phyloP scores from a whole-genome alignment of 2,888 invertebrate species.

The Euproctis similis region DNA sequence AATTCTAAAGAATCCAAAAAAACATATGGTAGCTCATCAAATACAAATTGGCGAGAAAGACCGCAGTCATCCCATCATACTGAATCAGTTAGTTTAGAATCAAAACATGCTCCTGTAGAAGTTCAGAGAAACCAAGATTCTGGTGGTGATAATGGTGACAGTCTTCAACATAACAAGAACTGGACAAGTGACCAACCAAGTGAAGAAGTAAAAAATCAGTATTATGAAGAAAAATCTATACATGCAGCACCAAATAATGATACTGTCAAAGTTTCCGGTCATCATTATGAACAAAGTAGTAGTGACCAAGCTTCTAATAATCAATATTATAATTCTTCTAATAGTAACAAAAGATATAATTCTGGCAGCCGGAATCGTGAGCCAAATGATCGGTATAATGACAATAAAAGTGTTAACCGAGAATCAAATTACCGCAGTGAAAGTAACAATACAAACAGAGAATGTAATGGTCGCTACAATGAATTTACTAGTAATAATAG shows the following conservation, averaged over 20 bases:
- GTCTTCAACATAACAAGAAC: conserved; percentile 17
- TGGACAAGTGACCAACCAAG: conserved; percentile 8
- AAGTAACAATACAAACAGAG: conserved; percentile 22
- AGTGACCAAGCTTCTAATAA: conserved; percentile 9
- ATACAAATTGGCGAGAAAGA: conserved; percentile 58
- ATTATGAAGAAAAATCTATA: not conserved
- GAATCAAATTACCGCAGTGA: conserved; percentile 19
- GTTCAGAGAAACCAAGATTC: conserved; percentile 28
- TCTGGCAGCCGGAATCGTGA: conserved; percentile 1
- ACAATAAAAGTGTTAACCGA: conserved; percentile 5
- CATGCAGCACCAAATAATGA: conserved; percentile 5
- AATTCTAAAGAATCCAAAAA: conserved; percentile 21
- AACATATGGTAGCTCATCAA: conserved; percentile 37
- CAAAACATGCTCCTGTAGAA: conserved; percentile 29
- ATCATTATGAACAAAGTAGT: conserved; percentile 18
- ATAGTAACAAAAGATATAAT: not conserved
- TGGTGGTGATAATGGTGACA: conserved; percentile 30
- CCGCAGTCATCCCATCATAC: conserved; percentile 34
- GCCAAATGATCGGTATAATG: conserved; percentile 2
- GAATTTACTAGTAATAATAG: conserved; percentile 5
- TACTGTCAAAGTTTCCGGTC: conserved; percentile 8
- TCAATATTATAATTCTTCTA: conserved; percentile 7
- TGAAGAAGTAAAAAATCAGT: conserved; percentile 21
- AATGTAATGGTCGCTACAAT: conserved; percentile 4
- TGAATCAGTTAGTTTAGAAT: conserved; percentile 17